phyloP scores from a whole-genome alignment of 2,797 vertebrate genomes.

The Cephalopachus bancanus region DNA sequence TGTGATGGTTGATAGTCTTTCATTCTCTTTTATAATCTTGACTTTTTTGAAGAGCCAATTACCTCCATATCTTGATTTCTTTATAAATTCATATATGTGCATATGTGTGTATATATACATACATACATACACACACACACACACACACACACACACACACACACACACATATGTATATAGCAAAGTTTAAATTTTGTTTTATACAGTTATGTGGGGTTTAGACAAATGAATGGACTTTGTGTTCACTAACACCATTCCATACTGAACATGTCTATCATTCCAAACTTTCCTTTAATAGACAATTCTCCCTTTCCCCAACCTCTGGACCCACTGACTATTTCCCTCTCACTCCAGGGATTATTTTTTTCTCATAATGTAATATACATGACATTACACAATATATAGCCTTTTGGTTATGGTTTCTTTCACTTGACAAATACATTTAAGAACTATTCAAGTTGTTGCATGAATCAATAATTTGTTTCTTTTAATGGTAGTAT shows the following conservation, averaged over 20 bases:
- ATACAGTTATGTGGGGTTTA: not conserved
- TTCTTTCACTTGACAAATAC: not conserved
- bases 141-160: too few species aligned
- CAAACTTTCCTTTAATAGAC: not conserved
- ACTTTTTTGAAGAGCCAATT: not conserved
- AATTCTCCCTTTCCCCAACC: fast-evolving
- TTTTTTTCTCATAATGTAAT: not conserved
- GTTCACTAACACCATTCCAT: not conserved
- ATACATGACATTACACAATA: not conserved
- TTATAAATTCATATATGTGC: not conserved
- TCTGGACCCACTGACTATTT: not conserved
- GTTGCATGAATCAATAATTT: not conserved
- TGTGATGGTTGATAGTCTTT: not conserved
- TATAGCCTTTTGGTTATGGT: not conserved
- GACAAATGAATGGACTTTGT: not conserved
- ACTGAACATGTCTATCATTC: not conserved
- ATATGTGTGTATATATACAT: too few species aligned
- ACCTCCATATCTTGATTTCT: not conserved
- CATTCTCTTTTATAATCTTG: not conserved
- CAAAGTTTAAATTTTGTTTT: not conserved
- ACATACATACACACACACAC: too few species aligned
- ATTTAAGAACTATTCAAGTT: not conserved
- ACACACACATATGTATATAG: not conserved
- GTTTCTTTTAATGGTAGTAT: not conserved
- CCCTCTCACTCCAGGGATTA: not conserved